Conservation (phyloP, 2,113 vertebrate genomes). For the Candoia aspera region DNA sequence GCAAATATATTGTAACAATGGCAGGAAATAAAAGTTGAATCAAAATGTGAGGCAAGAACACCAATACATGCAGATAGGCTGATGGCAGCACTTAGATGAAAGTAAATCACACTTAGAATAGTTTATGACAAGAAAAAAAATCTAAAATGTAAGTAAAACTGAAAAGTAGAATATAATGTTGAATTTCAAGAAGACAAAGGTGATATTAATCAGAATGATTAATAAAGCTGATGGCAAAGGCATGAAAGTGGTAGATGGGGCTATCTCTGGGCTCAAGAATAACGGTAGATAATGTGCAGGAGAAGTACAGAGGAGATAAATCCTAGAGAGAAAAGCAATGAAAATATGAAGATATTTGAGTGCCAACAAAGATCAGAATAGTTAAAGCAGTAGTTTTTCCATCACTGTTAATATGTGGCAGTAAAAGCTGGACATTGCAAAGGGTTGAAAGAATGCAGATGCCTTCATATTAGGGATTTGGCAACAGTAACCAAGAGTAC, state of each 20-base stretch:
- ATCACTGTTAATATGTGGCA: neutral
- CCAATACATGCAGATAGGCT: neutral
- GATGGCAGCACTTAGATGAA: neutral
- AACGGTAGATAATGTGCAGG: neutral
- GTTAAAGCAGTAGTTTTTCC: neutral
- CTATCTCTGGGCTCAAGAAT: neutral
- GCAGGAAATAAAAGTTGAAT: neutral
- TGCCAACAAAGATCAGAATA: neutral
- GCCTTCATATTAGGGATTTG: neutral
- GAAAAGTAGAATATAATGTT: neutral
- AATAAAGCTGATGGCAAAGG: neutral
- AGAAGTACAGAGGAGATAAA: neutral
- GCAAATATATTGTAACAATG: neutral
- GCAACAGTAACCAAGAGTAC: neutral
- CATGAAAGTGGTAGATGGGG: neutral
- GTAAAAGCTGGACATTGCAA: neutral
- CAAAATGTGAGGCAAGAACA: neutral
- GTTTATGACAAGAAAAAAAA: neutral
- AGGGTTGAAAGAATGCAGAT: neutral
- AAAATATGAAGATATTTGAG: neutral
- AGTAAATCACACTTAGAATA: neutral
- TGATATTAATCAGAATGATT: neutral
- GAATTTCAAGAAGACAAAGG: neutral
- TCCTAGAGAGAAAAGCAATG: neutral
- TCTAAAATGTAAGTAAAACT: neutral